Conservation (phyloP, 2,888 invertebrate genomes). For the Copidosoma aretas region DNA sequence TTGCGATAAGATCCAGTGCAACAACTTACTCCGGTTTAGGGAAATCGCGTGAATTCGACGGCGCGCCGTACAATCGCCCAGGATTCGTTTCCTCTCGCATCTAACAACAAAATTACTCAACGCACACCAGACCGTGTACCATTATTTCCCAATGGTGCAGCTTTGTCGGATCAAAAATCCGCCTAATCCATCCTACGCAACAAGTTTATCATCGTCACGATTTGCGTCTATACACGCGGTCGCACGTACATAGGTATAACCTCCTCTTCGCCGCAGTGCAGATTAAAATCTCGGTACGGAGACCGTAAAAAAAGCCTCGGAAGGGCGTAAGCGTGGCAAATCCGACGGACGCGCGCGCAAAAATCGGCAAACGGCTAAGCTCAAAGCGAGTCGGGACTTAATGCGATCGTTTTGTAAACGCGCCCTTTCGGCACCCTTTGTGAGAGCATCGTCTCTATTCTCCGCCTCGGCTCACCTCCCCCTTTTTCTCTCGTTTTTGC, state of each 20-base stretch:
- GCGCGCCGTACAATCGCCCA: too few species aligned
- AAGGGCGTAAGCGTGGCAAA: conserved; percentile 18
- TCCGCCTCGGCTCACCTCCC: background rate
- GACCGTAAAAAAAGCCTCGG: conserved; percentile 1
- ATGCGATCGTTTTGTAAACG: conserved; percentile 30
- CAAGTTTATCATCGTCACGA: background rate
- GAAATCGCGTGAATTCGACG: too few species aligned
- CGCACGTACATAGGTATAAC: too few species aligned
- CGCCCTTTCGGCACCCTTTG: conserved; percentile 37
- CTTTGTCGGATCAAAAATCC: too few species aligned
- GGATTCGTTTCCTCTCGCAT: too few species aligned
- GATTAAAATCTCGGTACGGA: conserved; percentile 1
- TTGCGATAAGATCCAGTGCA: too few species aligned
- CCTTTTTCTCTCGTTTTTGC: background rate
- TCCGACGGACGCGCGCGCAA: conserved; percentile 6
- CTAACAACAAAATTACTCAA: too few species aligned
- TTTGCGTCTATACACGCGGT: background rate
- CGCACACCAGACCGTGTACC: too few species aligned
- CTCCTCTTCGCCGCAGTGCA: background rate
- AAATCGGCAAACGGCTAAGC: conserved; percentile 7
- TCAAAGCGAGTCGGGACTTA: conserved; percentile 13
- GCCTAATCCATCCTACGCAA: background rate
- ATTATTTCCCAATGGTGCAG: too few species aligned
- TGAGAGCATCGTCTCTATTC: conserved; percentile 7
- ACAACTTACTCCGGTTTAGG: too few species aligned